Conservation (phyloP, 1,140 invertebrate genomes). For the Drosophila santomea region DNA sequence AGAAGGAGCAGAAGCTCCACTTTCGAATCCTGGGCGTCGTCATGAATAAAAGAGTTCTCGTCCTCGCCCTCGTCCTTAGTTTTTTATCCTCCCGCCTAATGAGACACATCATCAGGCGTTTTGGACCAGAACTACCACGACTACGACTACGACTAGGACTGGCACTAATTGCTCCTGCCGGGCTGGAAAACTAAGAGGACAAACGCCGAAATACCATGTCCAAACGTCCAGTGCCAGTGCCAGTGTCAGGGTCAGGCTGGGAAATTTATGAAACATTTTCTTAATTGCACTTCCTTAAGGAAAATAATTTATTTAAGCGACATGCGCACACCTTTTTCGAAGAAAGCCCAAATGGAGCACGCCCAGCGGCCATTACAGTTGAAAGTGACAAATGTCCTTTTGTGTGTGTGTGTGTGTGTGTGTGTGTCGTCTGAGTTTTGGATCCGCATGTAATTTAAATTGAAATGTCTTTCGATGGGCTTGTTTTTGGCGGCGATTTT, state of each 20-base stretch:
- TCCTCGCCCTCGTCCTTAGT: not conserved
- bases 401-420: not conserved
- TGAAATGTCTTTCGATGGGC: conserved; percentile 53
- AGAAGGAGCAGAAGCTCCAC: conserved; percentile 15
- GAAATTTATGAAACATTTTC: conserved; percentile 84
- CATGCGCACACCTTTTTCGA: conserved; percentile 73
- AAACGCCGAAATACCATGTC: conserved; percentile 23
- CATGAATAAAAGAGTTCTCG: conserved; percentile 48
- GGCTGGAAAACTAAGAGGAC: conserved; percentile 11
- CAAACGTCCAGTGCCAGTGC: conserved; percentile 34
- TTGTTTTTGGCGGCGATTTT: not conserved
- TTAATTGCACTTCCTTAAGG: conserved; percentile 83
- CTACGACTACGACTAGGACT: not conserved
- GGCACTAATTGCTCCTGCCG: conserved; percentile 42
- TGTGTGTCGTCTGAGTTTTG: conserved; percentile 5
- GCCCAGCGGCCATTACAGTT: conserved; percentile 13
- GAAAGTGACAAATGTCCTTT: conserved; percentile 43
- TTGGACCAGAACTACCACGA: conserved; percentile 8
- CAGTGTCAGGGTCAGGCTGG: conserved; percentile 43
- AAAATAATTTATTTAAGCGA: conserved; percentile 84
- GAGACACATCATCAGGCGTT: conserved; percentile 44
- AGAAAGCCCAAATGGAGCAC: conserved; percentile 1
- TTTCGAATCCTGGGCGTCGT: conserved; percentile 6
- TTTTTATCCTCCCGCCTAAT: conserved; percentile 12
- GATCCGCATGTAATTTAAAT: conserved; percentile 50